Base-by-base conservation (phyloP, 2,797 vertebrate genomes). In the Amniataba percoides region DNA sequence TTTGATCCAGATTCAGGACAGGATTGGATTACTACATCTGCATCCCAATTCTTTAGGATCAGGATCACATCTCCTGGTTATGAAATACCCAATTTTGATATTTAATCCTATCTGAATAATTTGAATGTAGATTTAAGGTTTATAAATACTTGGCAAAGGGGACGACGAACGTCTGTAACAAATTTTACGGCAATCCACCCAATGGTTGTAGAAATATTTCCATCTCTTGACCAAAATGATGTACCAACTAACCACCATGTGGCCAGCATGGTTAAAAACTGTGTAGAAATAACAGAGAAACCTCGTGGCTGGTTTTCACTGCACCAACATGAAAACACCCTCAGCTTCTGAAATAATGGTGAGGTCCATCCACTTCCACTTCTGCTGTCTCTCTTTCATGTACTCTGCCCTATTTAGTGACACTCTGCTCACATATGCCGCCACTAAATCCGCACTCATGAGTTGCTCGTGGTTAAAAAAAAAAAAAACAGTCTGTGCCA, bases 391-490 rank as follows among this genome's bases (percentile, higher is more conserved):
- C 31, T 46, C 39, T 68, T n/a, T 58, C 55, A 21, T n/a, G n/a
- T 63, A 2, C 14, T 39, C 15, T 48, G 23, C 11, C 48, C 55
- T 8, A 13, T 49, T 62, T 61, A 63, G 48, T 46, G 64, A 62
- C 55, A 74, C 45, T 36, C 21, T 53, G 15, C 57, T 52, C 53
- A 39, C 58, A 59, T 31, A 58, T 43, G 52, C 21, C 65, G 70
- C 31, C 62, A 71, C 27, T 31, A 31, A 31, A 31, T 80, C 67
- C 43, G 48, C 71, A 46, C 48, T 48, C 3, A 5, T 23, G 7
- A 57, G 46, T 25, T 8, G 57, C 63, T 71, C 48, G 16, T 7
- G 15, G 58, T 34, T 25, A 27, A 31, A 31, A 77, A 58, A 31
- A 7, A 71, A 71, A 75, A 25, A 31, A 31, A 34, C 59, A 72